Percentiles rank a stretch among this genome's conserved stretches.
Evolutionary conservation across 2,888 invertebrate genomes (phyloP).

Genomic region (Malacosoma neustria): DNA sequence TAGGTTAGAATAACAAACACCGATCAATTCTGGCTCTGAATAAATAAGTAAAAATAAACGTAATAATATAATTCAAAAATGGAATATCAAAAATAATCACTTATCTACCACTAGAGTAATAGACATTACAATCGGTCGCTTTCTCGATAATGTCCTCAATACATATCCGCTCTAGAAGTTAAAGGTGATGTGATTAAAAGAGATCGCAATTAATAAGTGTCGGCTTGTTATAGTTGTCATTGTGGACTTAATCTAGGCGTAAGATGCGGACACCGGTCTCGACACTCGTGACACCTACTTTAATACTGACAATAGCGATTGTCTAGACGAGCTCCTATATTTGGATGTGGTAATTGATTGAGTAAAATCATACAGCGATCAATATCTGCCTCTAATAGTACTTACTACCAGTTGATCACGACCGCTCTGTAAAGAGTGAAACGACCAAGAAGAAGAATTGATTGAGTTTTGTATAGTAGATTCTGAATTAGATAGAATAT

Average conservation of each 20-base stretch:
- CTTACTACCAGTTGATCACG: too few relatives aligned
- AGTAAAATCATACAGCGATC: too few relatives aligned
- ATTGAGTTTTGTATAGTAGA: too few relatives aligned
- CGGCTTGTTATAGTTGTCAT: not conserved
- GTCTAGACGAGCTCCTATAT: not conserved
- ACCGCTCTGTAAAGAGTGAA: too few relatives aligned
- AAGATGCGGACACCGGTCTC: not conserved
- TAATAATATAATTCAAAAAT: too few relatives aligned
- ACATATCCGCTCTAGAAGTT: not conserved
- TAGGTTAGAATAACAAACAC: too few relatives aligned
- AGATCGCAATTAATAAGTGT: not conserved
- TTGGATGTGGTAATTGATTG: not conserved
- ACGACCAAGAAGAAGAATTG: too few relatives aligned
- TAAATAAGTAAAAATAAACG: too few relatives aligned
- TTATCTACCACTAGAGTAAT: not conserved
- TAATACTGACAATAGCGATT: not conserved
- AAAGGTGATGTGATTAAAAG: not conserved
- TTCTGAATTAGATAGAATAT: too few relatives aligned
- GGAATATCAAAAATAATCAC: too few relatives aligned
- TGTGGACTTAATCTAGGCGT: not conserved
- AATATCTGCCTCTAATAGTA: too few relatives aligned
- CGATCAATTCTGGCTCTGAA: too few relatives aligned
- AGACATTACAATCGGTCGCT: conserved; percentile 1
- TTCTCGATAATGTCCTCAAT: not conserved
- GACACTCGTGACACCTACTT: not conserved